Conservation (phyloP, 2,888 invertebrate genomes). For the Lycocerus yunnanus region DNA sequence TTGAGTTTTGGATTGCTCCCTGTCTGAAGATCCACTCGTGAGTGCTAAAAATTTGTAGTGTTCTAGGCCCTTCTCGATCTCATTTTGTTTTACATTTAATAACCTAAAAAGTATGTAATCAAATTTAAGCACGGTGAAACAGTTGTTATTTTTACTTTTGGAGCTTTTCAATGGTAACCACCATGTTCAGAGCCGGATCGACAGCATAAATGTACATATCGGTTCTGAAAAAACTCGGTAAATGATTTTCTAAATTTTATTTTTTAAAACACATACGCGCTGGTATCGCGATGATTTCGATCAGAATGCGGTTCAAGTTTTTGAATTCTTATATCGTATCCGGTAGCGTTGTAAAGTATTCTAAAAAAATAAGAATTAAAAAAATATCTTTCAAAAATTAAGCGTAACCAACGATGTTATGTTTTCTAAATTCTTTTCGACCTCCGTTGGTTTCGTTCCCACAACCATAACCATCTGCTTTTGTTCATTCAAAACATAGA, state of each 20-base stretch:
- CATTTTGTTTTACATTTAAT: conserved; percentile 63
- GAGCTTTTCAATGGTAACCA: conserved; percentile 78
- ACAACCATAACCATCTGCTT: conserved; percentile 81
- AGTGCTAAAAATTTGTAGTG: conserved; percentile 70
- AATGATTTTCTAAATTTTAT: background rate
- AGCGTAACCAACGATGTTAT: conserved; percentile 63
- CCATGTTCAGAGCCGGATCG: conserved; percentile 78
- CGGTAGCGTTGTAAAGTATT: conserved; percentile 73
- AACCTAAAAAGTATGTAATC: conserved; percentile 57
- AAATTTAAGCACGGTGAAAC: background rate
- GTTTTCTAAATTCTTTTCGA: conserved; percentile 72
- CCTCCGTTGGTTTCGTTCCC: conserved; percentile 74
- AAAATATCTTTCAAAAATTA: conserved; percentile 7
- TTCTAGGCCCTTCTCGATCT: conserved; percentile 67
- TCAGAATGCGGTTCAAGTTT: conserved; percentile 77
- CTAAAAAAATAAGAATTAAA: conserved; percentile 48
- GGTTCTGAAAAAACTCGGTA: conserved; percentile 65
- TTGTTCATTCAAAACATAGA: conserved; percentile 81
- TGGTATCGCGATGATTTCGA: conserved; percentile 66
- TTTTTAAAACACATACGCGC: conserved; percentile 62
- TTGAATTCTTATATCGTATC: conserved; percentile 77
- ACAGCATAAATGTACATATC: conserved; percentile 86
- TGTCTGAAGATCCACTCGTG: conserved; percentile 54
- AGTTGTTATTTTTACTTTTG: conserved; percentile 69
- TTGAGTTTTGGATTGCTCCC: conserved; percentile 52